Evolutionary conservation across 2,888 invertebrate genomes (phyloP), one percentile per base, ranked within the genome.

Genomic region (Oscheius sp.): DNA sequence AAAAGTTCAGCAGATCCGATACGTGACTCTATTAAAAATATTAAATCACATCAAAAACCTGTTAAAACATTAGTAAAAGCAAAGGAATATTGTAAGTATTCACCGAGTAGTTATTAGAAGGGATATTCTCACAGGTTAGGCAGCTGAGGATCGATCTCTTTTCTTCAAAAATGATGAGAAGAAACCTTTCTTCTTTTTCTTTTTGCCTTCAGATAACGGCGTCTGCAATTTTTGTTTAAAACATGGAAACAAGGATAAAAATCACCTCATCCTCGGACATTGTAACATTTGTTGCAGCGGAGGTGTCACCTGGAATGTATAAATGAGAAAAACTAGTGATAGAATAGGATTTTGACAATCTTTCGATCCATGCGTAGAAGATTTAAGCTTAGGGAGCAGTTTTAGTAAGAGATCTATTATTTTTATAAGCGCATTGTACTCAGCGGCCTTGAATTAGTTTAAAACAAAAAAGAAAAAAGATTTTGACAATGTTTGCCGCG

Each of bases 131-230:
- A 52, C 52, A 52, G 66, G 61, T 61, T 61, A 61, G 21, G 21
- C 49, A 9, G 66, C 49, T 16, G 35, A 35, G 35, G 66, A 61
- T n/a, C 46, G 41, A 41, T 78, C 75, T 43, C 75, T 81, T 69
- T 58, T 77, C 41, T 75, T 59, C 29, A 81, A 75, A 49, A 81
- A 77, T 6, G 55, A 61, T 43, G 78, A 77, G 49, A 81, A 72
- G 7, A 78, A 56, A 59, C 78, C 78, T 43, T 74, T 76, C 68
- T 81, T 81, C 58, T 78, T 80, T 59, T 81, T 81, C 68, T 78
- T 79, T 27, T 77, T 77, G 41, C 69, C 72, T 5, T 68, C 73
- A 35, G 18, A 27, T n/a, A 13, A 53, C 18, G 23, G 25, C n/a
- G 43, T 13, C 70, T 70, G 46, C 43, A 70, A 59, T 35, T 13